Conservation (phyloP, 2,797 vertebrate species). For the Nannoperca obscura region DNA sequence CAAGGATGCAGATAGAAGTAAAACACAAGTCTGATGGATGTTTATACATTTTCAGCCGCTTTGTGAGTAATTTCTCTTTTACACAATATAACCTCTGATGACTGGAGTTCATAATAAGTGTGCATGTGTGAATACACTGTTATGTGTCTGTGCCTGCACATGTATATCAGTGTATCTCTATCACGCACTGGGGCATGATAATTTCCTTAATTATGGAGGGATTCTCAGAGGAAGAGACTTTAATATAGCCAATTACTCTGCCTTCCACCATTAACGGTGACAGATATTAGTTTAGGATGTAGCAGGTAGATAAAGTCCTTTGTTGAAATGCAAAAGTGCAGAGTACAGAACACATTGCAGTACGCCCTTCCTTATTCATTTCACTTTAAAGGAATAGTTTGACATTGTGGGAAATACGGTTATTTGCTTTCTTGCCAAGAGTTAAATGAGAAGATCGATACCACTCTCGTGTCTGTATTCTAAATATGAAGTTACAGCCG, state of each 20-base stretch:
- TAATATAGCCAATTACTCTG: conserved; percentile 71
- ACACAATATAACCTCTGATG: conserved; percentile 18
- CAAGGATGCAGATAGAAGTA: background rate
- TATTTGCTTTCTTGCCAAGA: background rate
- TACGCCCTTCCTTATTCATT: background rate
- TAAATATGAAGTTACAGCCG: background rate
- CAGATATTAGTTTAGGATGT: conserved; percentile 63
- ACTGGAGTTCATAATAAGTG: background rate
- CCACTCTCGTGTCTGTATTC: background rate
- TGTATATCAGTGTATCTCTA: conserved; percentile 31
- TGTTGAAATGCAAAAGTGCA: conserved; percentile 17
- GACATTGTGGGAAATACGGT: background rate
- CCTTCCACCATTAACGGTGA: conserved; percentile 50
- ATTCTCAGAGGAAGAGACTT: conserved; percentile 67
- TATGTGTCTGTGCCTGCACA: conserved; percentile 3
- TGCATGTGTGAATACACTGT: background rate
- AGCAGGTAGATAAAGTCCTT: conserved; percentile 13
- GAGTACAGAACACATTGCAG: background rate
- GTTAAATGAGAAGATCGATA: background rate
- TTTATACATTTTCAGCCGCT: conserved; percentile 22
- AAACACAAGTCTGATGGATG: conserved; percentile 31
- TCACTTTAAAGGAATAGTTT: background rate
- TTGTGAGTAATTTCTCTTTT: conserved; percentile 21
- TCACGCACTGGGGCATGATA: conserved; percentile 47
- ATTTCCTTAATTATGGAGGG: conserved; percentile 68